Evolutionary conservation across 2,888 invertebrate species (phyloP), one percentile per base, ranked within the genome.

Genomic region (Drosophila recens): DNA sequence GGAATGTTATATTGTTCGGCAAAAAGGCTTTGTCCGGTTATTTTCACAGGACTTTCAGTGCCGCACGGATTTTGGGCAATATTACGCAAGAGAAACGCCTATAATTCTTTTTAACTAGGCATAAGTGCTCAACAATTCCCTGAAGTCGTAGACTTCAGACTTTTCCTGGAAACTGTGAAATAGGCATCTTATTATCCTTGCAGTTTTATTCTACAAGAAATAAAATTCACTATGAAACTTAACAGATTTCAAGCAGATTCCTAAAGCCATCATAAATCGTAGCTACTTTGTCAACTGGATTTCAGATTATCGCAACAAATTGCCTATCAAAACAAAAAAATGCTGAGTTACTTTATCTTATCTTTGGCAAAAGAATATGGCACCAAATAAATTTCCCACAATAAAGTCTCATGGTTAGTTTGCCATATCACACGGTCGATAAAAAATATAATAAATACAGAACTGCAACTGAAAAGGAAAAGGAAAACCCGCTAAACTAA

Each of bases 401-500:
- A 46, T 9, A 49, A 67, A n/a, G 30, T 11, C 9, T 27, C 9
- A 30, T 52, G 15, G 51, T 45, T 48, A 23, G 30, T 34, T 48
- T 58, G 51, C 43, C 72, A 75, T 58, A 66, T 71, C 77, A 72
- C 51, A 53, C 38, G 42, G 67, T 59, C 53, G 54, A 64, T 53
- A 54, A 27, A 27, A 20, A 27, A 27, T 1, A 48, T 0, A 34
- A 20, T 58, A 54, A 27, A 27, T 27, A 43, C 1, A 34, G 23
- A 67, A 48, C 42, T 59, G 48, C 40, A 70, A 62, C 8, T 30
- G 36, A 53, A 77, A 56, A 36, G 20, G 8, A 57, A 51, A 56
- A 34, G 20, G 6, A 57, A 51, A 69, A 54, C 38, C 33, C 56
- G 63, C 53, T 79, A 79, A 80, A 80, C 72, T 78, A 80, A 84